Conservation (phyloP, 2,113 vertebrate species). For the Australoheros scitulus region DNA sequence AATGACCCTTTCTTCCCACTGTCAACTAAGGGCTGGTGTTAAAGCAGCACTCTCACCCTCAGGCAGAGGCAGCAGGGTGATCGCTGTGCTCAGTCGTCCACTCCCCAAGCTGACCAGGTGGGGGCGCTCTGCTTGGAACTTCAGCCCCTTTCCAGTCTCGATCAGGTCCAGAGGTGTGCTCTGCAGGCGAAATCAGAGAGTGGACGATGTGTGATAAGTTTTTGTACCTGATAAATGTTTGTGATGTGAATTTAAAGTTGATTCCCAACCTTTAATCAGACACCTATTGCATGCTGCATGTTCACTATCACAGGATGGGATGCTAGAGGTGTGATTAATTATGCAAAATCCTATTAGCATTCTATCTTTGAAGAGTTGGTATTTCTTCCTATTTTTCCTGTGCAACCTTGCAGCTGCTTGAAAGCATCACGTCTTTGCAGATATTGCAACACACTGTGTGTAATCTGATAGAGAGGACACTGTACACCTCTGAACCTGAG, state of each 20-base stretch:
- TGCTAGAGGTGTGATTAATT: not conserved
- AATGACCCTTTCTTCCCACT: not conserved
- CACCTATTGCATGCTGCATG: not conserved
- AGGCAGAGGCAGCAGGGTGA: conserved; percentile 91
- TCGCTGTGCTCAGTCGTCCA: conserved; percentile 90
- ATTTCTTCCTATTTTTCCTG: not conserved
- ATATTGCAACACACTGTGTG: not conserved
- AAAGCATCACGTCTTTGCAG: not conserved
- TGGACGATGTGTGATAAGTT: too few species aligned
- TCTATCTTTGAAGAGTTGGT: not conserved
- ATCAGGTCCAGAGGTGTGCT: conserved; percentile 89
- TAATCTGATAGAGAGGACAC: not conserved
- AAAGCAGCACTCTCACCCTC: conserved; percentile 84
- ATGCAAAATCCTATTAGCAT: not conserved
- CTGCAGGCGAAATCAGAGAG: conserved; percentile 71
- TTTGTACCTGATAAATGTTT: not conserved
- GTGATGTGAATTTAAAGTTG: not conserved
- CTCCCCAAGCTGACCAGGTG: conserved; percentile 96
- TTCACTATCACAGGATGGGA: not conserved
- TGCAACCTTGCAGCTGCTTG: not conserved
- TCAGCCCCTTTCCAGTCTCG: conserved; percentile 88
- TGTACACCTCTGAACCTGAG: not conserved
- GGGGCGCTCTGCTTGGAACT: conserved; percentile 91
- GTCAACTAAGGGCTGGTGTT: not conserved
- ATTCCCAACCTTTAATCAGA: not conserved